These are phyloP conservation scores for Epizoanthus stellaris DNA, from an alignment of 92 coral and sea anemone genomes.

Conservation along the genomic window DNA sequence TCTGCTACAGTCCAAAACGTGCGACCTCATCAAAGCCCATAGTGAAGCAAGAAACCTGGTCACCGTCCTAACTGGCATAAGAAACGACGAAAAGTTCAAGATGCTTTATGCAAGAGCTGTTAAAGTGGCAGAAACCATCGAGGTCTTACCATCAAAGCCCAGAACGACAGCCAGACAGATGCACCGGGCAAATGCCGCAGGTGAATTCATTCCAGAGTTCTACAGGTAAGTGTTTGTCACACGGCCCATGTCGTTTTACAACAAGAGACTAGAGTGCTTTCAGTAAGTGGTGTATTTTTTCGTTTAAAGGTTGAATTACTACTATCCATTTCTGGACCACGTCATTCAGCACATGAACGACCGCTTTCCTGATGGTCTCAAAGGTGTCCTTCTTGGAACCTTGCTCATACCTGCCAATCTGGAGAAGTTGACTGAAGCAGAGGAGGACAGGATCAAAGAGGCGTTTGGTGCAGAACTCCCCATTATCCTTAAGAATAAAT, in stretches of 20 bases:
- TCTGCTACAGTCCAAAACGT: constrained; percentile 43
- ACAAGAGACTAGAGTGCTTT: constrained; percentile 5
- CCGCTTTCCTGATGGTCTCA: constrained; percentile 50
- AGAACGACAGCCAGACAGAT: constrained; percentile 50
- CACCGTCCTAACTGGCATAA: constrained; percentile 25
- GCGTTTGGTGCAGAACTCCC: constrained; percentile 55
- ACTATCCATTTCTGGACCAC: constrained; percentile 56
- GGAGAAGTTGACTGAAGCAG: constrained; percentile 39
- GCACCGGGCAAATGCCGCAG: constrained; percentile 54
- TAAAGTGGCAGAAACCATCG: constrained; percentile 42
- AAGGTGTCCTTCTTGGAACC: constrained; percentile 41
- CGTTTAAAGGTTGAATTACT: constrained; percentile 49
- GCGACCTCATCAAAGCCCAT: constrained; percentile 55
- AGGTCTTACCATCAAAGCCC: constrained; percentile 55
- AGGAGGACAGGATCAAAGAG: constrained; percentile 36
- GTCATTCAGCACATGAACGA: constrained; percentile 49
- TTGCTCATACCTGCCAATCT: constrained; percentile 55
- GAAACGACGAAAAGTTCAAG: constrained; percentile 48
- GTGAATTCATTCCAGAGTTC: constrained; percentile 5
- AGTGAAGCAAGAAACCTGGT: constrained; percentile 43
- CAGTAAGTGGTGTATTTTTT: background rate
- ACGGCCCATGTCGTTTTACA: background rate
- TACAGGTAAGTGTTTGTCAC: constrained; percentile 27
- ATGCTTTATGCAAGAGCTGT: constrained; percentile 40
- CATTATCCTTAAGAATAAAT: background rate